Percentiles rank a stretch among this genome's conserved stretches.
Evolutionary conservation across 2,888 invertebrate species (phyloP).

Genomic region (Eudemis profundana): DNA sequence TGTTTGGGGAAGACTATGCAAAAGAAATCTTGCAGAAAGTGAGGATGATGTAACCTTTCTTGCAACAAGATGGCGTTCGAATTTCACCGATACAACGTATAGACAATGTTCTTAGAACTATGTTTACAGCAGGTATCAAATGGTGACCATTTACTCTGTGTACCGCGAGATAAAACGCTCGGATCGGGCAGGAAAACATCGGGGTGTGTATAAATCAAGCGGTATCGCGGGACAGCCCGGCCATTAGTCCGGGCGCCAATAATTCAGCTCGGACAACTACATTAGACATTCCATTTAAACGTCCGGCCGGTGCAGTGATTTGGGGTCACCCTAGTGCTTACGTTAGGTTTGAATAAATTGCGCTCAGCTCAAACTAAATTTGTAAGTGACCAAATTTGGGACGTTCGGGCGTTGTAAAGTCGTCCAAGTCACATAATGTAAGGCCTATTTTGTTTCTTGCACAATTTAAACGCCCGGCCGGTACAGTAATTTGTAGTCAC

Average conservation of each 20-base stretch:
- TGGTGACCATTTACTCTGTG: slow-evolving; percentile 28
- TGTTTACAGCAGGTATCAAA: slow-evolving; percentile 21
- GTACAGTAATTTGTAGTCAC: slow-evolving; percentile 41
- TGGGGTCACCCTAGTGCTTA: slow-evolving; percentile 42
- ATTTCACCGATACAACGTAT: too few relatives aligned
- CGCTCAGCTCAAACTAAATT: slow-evolving; percentile 13
- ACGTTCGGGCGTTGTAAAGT: neutral
- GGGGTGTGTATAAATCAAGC: slow-evolving; percentile 53
- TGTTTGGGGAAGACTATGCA: too few relatives aligned
- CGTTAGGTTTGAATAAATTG: slow-evolving; percentile 37
- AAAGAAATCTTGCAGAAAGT: too few relatives aligned
- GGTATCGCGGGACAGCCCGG: slow-evolving; percentile 51
- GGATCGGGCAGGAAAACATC: slow-evolving; percentile 45
- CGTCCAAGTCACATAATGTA: slow-evolving; percentile 1
- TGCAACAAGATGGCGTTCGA: too few relatives aligned
- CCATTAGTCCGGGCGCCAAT: slow-evolving; percentile 54
- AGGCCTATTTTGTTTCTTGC: slow-evolving; percentile 6
- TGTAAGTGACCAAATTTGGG: slow-evolving; percentile 23
- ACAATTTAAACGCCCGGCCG: slow-evolving; percentile 37
- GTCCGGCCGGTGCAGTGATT: slow-evolving; percentile 41
- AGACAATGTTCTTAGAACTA: neutral
- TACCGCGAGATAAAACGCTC: slow-evolving; percentile 39
- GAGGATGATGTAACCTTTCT: too few relatives aligned
- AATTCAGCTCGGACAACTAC: slow-evolving; percentile 53
- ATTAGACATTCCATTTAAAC: slow-evolving; percentile 47